phyloP scores from a whole-genome alignment of 2,888 invertebrate genomes.

The Gymnoscelis rufifasciata region DNA sequence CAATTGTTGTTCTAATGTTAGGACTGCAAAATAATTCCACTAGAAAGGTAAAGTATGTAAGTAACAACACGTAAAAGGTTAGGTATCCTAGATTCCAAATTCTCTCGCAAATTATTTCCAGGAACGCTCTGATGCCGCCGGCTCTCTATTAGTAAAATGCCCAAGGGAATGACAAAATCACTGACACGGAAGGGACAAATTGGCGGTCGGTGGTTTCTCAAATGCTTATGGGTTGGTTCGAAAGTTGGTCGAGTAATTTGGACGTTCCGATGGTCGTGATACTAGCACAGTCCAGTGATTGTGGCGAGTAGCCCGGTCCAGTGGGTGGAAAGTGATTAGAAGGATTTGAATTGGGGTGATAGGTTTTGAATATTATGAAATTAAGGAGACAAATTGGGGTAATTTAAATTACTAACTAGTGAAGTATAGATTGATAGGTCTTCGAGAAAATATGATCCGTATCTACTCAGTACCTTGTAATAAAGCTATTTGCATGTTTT shows the following conservation, averaged over 20 bases:
- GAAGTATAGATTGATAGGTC: too few relatives aligned
- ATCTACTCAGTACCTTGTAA: too few relatives aligned
- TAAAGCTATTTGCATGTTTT: too few relatives aligned
- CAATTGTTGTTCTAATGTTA: too few relatives aligned
- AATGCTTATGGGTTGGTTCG: conserved; percentile 53
- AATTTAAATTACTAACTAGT: too few relatives aligned
- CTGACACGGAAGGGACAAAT: conserved; percentile 67
- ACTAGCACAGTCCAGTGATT: conserved; percentile 15
- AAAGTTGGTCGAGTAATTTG: conserved; percentile 56
- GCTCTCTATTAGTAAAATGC: conserved; percentile 46
- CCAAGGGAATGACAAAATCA: conserved; percentile 54
- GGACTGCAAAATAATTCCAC: too few relatives aligned
- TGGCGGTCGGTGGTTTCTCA: conserved; percentile 52
- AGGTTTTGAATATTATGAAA: too few relatives aligned
- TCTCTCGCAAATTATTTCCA: conserved; percentile 41
- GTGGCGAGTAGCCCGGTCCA: conserved; percentile 17
- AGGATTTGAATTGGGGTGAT: neutral
- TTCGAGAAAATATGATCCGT: too few relatives aligned
- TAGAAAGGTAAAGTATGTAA: too few relatives aligned
- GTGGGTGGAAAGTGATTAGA: conserved; percentile 10
- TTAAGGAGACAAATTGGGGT: too few relatives aligned
- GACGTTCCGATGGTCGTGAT: conserved; percentile 44
- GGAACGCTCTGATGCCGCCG: conserved; percentile 35
- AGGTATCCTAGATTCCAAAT: conserved; percentile 2
- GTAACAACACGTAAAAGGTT: too few relatives aligned